These are phyloP conservation scores for Vespertilio murinus DNA, from an alignment of 2,797 vertebrate genomes.

Conservation along the genomic window DNA sequence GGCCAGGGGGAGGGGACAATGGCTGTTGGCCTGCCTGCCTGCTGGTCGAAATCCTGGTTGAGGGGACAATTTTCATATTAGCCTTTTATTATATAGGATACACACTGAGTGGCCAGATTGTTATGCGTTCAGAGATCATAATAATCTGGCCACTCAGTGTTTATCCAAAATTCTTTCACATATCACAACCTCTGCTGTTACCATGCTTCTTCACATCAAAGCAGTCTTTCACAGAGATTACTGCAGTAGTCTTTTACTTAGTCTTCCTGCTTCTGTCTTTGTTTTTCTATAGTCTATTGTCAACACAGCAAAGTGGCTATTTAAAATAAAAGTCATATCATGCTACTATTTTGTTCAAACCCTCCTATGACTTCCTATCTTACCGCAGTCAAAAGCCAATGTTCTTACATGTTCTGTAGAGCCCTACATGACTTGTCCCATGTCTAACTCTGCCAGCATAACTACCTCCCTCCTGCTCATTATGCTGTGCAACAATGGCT, in stretches of 20 bases:
- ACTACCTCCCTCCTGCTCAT: not conserved
- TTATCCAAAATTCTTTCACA: not conserved
- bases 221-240: not conserved
- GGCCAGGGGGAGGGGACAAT: too few species aligned
- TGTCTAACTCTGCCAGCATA: not conserved
- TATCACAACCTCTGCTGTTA: not conserved
- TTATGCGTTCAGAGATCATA: too few species aligned
- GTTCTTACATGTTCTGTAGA: not conserved
- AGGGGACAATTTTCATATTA: too few species aligned
- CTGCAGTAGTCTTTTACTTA: not conserved
- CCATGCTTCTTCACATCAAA: not conserved
- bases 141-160: too few species aligned
- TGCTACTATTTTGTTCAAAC: not conserved
- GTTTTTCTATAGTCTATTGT: not conserved
- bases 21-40: too few species aligned
- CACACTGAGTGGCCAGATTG: too few species aligned
- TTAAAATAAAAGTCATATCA: slow-evolving; percentile 3
- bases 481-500: not conserved
- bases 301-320: not conserved
- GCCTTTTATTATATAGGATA: too few species aligned
- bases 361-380: not conserved
- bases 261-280: not conserved
- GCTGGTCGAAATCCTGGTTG: too few species aligned
- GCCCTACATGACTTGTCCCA: not conserved
- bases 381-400: not conserved